Conservation (phyloP, 2,113 vertebrate species). For the Tricholaema leucomelas region DNA sequence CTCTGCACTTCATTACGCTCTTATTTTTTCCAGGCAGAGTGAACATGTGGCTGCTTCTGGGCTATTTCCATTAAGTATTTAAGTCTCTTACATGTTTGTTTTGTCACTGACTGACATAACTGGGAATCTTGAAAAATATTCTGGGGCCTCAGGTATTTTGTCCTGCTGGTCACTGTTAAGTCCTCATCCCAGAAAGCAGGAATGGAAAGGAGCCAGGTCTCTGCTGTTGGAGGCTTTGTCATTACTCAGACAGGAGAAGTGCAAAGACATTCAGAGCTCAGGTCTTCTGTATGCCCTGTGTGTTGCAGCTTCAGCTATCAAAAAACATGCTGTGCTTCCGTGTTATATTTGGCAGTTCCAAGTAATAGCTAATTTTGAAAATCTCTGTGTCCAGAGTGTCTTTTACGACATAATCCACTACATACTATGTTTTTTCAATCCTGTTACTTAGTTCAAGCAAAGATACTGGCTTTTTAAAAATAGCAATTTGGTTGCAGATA, state of each 20-base stretch:
- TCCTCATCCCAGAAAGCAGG: background rate
- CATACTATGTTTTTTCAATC: background rate
- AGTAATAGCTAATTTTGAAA: background rate
- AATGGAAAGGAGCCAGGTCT: background rate
- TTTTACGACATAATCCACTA: background rate
- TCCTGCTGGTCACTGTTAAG: background rate
- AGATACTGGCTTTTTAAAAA: constrained; percentile 45
- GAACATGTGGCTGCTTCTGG: background rate
- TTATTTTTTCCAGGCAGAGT: background rate
- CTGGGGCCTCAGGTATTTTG: background rate
- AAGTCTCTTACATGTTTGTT: background rate
- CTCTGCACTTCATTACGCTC: background rate
- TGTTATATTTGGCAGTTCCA: background rate
- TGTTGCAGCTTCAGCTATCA: background rate
- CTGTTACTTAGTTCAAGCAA: background rate
- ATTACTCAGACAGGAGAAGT: background rate
- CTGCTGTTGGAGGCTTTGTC: background rate
- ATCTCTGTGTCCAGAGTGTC: background rate
- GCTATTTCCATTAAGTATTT: background rate
- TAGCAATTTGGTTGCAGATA: constrained; percentile 46
- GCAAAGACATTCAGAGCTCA: background rate
- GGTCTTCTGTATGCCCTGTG: fast-evolving
- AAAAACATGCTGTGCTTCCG: fast-evolving
- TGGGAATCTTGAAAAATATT: background rate
- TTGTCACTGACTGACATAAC: background rate